These are phyloP conservation scores for Macroglossus sobrinus DNA, from an alignment of 2,113 vertebrate genomes.

Conservation along the genomic window DNA sequence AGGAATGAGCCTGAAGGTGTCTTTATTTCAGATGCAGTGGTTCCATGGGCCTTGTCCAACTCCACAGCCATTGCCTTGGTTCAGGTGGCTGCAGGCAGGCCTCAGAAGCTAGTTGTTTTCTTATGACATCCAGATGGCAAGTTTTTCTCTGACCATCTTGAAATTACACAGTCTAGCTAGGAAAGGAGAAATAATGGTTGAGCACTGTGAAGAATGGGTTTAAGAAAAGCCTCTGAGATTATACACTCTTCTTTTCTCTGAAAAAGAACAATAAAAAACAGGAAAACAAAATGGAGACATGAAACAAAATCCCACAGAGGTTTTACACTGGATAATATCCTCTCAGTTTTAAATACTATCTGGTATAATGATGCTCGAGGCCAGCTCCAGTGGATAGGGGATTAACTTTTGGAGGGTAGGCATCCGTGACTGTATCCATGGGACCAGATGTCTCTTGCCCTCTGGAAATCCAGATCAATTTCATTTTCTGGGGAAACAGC, in stretches of 20 bases:
- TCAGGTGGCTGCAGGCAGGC: background rate
- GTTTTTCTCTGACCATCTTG: constrained; percentile 23
- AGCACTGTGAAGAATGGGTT: background rate
- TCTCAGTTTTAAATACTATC: background rate
- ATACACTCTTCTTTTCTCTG: background rate
- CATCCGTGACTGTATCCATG: background rate
- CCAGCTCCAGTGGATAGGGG: background rate
- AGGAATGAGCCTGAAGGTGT: background rate
- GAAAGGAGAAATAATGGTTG: constrained; percentile 2
- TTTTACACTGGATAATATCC: background rate
- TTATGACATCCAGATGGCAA: constrained; percentile 39
- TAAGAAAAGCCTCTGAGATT: constrained; percentile 20
- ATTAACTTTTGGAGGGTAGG: background rate
- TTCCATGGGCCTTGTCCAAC: background rate
- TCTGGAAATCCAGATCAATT: background rate
- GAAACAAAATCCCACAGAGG: background rate
- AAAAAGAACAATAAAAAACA: background rate
- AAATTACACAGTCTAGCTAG: background rate
- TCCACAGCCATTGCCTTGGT: accelerated
- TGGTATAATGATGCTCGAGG: background rate
- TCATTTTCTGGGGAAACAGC: background rate
- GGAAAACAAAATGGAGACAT: background rate
- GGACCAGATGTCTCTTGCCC: background rate
- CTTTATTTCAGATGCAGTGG: background rate
- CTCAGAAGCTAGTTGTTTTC: constrained; percentile 29